These are phyloP conservation scores for Lutjanus erythropterus DNA, from an alignment of 2,113 vertebrate genomes.

Conservation along the genomic window DNA sequence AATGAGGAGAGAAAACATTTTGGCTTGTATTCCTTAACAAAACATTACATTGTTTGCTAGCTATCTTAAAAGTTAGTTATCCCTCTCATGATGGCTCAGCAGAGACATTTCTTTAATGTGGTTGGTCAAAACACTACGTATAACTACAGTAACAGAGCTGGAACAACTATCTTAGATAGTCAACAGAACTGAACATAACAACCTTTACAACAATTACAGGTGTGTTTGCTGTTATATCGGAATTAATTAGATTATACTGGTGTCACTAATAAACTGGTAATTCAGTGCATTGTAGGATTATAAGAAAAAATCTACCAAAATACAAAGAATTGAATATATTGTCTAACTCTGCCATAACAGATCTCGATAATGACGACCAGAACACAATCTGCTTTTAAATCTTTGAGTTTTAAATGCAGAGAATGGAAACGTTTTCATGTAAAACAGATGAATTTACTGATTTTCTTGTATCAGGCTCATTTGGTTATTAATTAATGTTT, in stretches of 20 bases:
- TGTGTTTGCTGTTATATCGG: neutral
- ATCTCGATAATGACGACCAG: neutral
- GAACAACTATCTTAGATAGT: neutral
- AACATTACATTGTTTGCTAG: too few relatives aligned
- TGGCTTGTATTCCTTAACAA: too few relatives aligned
- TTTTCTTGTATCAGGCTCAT: slow-evolving; percentile 3
- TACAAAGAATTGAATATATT: neutral
- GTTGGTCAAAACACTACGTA: neutral
- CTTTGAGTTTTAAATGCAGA: neutral
- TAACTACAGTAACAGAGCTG: neutral
- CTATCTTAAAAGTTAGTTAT: too few relatives aligned
- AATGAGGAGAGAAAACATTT: too few relatives aligned
- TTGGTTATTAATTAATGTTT: neutral
- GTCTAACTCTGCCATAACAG: neutral
- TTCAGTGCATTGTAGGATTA: neutral
- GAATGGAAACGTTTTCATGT: neutral
- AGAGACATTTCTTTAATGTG: too few relatives aligned
- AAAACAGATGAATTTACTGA: neutral
- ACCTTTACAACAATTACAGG: neutral
- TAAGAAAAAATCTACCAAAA: too few relatives aligned
- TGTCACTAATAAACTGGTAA: neutral
- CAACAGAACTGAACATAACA: neutral
- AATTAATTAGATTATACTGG: neutral
- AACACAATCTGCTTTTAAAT: neutral
- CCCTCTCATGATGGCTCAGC: too few relatives aligned